Evolutionary conservation across 2,797 vertebrate species (phyloP), one percentile per base, ranked within the genome.

Genomic region (Thunnus albacares): DNA sequence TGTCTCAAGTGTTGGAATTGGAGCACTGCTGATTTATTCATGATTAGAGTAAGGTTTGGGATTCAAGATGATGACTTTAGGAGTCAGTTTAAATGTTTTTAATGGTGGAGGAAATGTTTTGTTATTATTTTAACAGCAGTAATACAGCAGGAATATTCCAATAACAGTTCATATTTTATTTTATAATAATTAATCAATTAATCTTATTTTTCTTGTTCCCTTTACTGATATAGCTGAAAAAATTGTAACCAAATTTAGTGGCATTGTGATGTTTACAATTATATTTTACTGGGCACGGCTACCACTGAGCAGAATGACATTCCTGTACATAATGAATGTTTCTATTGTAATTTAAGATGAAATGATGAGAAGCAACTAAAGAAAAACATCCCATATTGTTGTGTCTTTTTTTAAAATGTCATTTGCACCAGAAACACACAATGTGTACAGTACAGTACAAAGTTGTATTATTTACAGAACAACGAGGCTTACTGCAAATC

Each of bases 321-420:
- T 95, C 87, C 86, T 95, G 90, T 93, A 91, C 74, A 93, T 90
- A 93, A 43, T 82, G 69, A 84, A 90, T 92, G 87, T 93, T 93
- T 91, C 70, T 92, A 89, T 92, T 94, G 81, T 95, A 87, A 93
- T 92, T 93, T 93, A 93, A 92, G 80, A 93, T 91, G 77, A 89
- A 91, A 90, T 82, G 17, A 90, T 87, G 38, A 92, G 83, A 86
- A 82, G 68, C 55, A 86, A 83, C 71, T 86, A 75, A 82, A 78
- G 56, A 75, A 72, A 76, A 59, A 71, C 30, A 83, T 51, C 24
- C 3, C 5, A 47, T 56, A 77, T 83, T 79, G 59, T 86, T 69
- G 82, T 80, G 80, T 90, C 52, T 73, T 62, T 2, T 77, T 64
- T 24, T 24, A 24, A 24, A 24, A 24, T 60, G 24, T 67, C 11